Percentiles rank a stretch among this genome's conserved stretches.
Evolutionary conservation across 2,113 vertebrate species (phyloP).

Genomic region (Hydropotes inermis): DNA sequence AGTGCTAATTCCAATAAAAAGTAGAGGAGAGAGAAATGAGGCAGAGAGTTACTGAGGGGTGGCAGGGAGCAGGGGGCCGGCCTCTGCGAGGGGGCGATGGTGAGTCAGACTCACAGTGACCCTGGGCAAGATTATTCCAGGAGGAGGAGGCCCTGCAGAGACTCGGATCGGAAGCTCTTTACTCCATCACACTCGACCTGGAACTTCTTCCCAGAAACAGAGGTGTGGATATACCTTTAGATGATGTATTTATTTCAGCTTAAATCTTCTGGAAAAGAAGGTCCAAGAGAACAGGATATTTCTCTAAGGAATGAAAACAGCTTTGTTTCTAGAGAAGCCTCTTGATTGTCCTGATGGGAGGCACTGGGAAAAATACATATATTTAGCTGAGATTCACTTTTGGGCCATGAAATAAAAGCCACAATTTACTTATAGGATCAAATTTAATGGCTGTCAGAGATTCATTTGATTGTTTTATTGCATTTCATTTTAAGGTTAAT

Average conservation of each 20-base stretch:
- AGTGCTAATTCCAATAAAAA: neutral
- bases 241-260: neutral
- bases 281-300: neutral
- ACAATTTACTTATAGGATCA: neutral
- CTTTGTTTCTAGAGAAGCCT: slow-evolving; percentile 23
- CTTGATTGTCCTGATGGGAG: neutral
- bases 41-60: neutral
- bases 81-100: neutral
- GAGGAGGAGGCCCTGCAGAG: neutral
- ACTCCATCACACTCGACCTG: neutral
- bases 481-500: slow-evolving; percentile 15
- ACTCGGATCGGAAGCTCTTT: neutral
- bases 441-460: neutral
- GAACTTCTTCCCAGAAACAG: neutral
- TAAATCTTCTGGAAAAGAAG: neutral
- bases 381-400: neutral
- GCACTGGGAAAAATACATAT: neutral
- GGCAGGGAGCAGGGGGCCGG: too few relatives aligned
- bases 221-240: neutral
- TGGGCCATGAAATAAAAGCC: slow-evolving; percentile 2
- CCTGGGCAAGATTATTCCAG: neutral
- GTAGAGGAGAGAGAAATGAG: neutral
- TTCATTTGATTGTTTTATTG: neutral
- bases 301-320: neutral
- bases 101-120: neutral